Evolutionary conservation across 2,797 vertebrate species (phyloP).

Genomic region (Hybognathus amarus): DNA sequence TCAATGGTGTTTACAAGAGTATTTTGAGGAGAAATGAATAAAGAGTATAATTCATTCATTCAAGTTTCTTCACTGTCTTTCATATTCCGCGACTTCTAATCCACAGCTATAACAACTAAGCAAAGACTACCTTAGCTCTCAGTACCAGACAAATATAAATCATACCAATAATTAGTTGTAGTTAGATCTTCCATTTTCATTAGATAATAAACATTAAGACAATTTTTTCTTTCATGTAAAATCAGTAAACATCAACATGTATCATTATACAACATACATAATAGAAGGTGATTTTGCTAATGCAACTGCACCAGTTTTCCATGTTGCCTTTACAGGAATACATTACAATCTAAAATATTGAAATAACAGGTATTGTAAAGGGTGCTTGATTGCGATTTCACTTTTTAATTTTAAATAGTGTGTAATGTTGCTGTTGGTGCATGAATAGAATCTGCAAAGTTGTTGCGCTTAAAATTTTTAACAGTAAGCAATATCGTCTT

Average conservation of each 20-base stretch:
- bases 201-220: neutral
- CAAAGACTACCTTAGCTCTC: neutral
- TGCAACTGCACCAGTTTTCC: neutral
- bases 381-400: too few species aligned
- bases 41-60: conserved; percentile 25
- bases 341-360: too few species aligned
- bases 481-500: too few species aligned
- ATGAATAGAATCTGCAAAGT: too few species aligned
- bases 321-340: too few species aligned
- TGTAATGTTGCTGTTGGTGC: too few species aligned
- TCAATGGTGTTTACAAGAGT: conserved; percentile 23
- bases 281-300: neutral
- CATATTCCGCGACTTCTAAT: conserved; percentile 5
- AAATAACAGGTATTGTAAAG: too few species aligned
- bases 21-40: conserved; percentile 16
- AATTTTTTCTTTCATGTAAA: neutral
- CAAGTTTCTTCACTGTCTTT: conserved; percentile 25
- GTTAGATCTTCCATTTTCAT: neutral
- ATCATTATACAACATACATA: neutral
- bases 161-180: neutral
- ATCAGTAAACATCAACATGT: neutral
- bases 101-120: neutral
- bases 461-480: too few species aligned
- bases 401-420: too few species aligned
- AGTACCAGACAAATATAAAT: conserved; percentile 13